Percentiles rank a stretch among this genome's conserved stretches.
These are phyloP conservation scores for Mimumesa dahlbomi DNA, from an alignment of 2,888 invertebrate species.

Conservation along the genomic window DNA sequence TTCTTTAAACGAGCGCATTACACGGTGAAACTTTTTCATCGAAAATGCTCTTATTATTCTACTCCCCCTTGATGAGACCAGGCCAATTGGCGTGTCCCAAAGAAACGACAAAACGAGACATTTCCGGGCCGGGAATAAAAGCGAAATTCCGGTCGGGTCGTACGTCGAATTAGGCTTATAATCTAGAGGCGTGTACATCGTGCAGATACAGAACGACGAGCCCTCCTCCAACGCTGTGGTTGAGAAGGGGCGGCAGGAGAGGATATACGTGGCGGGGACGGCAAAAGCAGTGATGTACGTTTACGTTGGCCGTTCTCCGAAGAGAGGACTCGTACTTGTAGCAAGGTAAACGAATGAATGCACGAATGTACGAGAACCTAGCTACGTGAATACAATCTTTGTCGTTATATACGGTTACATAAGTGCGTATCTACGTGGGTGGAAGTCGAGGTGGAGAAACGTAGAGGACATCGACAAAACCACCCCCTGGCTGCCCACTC, in stretches of 20 bases:
- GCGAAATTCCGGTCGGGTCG: slow-evolving; percentile 34
- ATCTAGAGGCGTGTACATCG: slow-evolving; percentile 45
- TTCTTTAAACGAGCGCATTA: background rate
- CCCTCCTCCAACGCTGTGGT: slow-evolving; percentile 14
- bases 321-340: slow-evolving; percentile 25
- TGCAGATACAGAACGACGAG: slow-evolving; percentile 24
- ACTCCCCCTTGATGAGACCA: background rate
- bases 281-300: slow-evolving; percentile 52
- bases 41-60: background rate
- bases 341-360: slow-evolving; percentile 46
- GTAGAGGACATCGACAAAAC: slow-evolving; percentile 60
- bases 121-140: slow-evolving; percentile 7
- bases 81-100: background rate
- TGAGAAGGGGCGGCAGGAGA: slow-evolving; percentile 5
- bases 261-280: slow-evolving; percentile 23
- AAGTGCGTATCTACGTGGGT: slow-evolving; percentile 40
- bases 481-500: slow-evolving; percentile 20
- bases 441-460: slow-evolving; percentile 43
- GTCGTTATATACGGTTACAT: slow-evolving; percentile 34
- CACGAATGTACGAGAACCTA: slow-evolving; percentile 35
- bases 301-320: slow-evolving; percentile 56
- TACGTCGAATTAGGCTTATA: slow-evolving; percentile 49
- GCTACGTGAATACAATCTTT: slow-evolving; percentile 22
- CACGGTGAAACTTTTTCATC: background rate
- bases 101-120: background rate